Percentiles rank a stretch among this genome's conserved stretches.
phyloP scores from a whole-genome alignment of 2,113 vertebrate species.

The Megaptera novaeangliae region DNA sequence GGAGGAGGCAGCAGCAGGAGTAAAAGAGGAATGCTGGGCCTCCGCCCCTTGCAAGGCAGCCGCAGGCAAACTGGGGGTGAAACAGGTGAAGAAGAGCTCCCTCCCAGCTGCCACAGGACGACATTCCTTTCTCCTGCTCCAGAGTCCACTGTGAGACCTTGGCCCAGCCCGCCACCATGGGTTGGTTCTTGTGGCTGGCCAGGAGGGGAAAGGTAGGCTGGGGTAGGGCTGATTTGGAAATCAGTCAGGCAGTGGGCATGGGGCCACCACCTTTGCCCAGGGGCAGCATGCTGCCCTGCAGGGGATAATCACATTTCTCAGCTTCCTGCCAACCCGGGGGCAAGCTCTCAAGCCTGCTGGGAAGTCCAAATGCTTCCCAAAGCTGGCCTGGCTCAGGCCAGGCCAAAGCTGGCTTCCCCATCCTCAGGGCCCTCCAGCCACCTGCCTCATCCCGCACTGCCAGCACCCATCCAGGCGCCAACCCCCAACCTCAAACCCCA shows the following conservation, averaged over 20 bases:
- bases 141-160: not conserved
- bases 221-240: constrained; percentile 3
- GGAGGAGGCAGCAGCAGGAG: not conserved
- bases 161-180: not conserved
- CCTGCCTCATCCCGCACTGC: not conserved
- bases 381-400: not conserved
- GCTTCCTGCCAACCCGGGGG: not conserved
- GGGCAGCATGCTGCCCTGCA: not conserved
- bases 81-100: not conserved
- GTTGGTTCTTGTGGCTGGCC: not conserved
- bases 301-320: constrained; percentile 28
- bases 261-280: not conserved
- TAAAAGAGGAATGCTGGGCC: not conserved
- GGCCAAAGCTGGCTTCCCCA: not conserved
- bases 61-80: not conserved
- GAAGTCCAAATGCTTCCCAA: constrained; percentile 30
- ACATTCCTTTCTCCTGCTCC: not conserved
- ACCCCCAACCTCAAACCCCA: not conserved
- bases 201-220: not conserved
- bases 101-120: not conserved
- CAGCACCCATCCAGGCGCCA: not conserved
- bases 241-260: not conserved
- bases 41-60: not conserved
- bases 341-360: not conserved
- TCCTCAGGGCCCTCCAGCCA: not conserved